Conservation (phyloP, 2,797 vertebrate genomes). For the Erpetoichthys calabaricus region DNA sequence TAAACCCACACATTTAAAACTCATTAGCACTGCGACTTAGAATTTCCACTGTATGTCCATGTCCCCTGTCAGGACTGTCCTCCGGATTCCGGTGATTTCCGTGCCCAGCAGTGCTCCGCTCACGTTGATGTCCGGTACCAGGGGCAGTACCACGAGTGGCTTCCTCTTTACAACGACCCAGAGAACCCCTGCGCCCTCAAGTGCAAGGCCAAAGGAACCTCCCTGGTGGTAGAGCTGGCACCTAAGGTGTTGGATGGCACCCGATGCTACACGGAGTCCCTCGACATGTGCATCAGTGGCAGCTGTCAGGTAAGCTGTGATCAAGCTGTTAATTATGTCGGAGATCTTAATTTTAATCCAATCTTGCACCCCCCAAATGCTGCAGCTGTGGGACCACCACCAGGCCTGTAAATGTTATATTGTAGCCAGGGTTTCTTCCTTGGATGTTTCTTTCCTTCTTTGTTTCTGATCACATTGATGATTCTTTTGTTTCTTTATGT, state of each 20-base stretch:
- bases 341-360: too few species aligned
- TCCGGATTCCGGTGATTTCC: slow-evolving; percentile 79
- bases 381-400: too few species aligned
- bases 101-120: slow-evolving; percentile 89
- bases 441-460: too few species aligned
- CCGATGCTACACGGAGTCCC: slow-evolving; percentile 84
- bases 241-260: slow-evolving; percentile 94
- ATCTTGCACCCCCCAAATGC: too few species aligned
- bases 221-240: slow-evolving; percentile 73
- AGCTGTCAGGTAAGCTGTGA: slow-evolving; percentile 70
- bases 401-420: too few species aligned
- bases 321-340: too few species aligned
- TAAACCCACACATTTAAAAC: too few species aligned
- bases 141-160: slow-evolving; percentile 82
- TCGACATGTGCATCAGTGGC: slow-evolving; percentile 96
- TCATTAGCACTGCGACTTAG: too few species aligned
- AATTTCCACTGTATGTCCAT: not conserved
- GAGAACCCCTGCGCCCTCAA: slow-evolving; percentile 88
- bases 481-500: too few species aligned
- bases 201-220: slow-evolving; percentile 66
- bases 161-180: slow-evolving; percentile 77
- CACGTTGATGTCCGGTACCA: slow-evolving; percentile 83
- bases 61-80: slow-evolving; percentile 67
- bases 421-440: too few species aligned
- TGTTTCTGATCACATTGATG: too few species aligned